Base-by-base conservation (phyloP, 2,113 vertebrate species). In the Herpetotheres cachinnans region DNA sequence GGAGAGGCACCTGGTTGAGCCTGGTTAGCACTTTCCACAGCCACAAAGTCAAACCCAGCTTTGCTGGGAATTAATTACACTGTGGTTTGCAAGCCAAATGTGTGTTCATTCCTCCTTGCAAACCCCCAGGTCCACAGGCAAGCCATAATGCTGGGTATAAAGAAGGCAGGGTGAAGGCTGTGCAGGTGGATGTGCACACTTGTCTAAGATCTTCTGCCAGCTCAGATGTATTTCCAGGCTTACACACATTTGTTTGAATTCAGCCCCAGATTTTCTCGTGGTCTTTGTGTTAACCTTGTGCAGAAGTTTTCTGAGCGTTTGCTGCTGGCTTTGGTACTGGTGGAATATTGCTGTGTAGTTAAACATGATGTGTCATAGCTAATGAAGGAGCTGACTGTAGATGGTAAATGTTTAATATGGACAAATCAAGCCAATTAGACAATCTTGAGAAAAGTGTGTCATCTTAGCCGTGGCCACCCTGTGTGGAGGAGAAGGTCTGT, bases 391-490 rank as follows among this genome's bases (percentile, higher is more conserved):
- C 44, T 89, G 52, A 52, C 63, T 71, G 69, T 55, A 80, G 59
- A 83, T 36, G 17, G 72, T 61, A 76, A 82, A 91, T 62, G 67
- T 89, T 90, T 77, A 90, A 86, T 84, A 59, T 0, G 19, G 91
- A 72, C 89, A 95, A 85, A 95, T 47, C 83, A 79, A 95, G 70
- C 52, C 86, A 85, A 42, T 82, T 82, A 91, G 81, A 66, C 44
- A 44, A 27, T 54, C 47, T 44, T 4, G 2, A 50, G 72, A 47
- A 47, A 81, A 89, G 40, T 47, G 26, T 90, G 44, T 67, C 59
- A 34, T 29, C 47, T 90, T 63, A 52, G 42, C 82, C 83, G 44
- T 19, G 30, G 7, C 38, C 14, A 21, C 61, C 79, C 78, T 54
- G 22, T 24, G 40, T 56, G 38, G 34, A 73, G 38, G 50, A 54